These are phyloP conservation scores for Tenthredo scrophulariae DNA, from an alignment of 2,888 invertebrate genomes.

Conservation along the genomic window DNA sequence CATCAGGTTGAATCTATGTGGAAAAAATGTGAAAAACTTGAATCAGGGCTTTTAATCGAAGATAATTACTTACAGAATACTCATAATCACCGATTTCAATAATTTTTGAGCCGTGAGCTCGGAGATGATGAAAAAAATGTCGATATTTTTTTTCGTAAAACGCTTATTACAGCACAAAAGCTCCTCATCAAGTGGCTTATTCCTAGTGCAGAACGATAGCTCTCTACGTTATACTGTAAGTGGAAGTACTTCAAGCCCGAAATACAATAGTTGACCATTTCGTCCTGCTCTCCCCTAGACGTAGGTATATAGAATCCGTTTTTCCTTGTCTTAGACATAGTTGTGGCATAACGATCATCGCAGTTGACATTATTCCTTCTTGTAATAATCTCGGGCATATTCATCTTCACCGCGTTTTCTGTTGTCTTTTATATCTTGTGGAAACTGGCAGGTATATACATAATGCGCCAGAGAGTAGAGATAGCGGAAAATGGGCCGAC, in stretches of 20 bases:
- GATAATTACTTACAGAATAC: background rate
- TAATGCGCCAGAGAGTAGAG: background rate
- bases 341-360: background rate
- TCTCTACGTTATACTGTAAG: background rate
- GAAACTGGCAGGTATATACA: background rate
- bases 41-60: background rate
- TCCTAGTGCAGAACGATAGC: constrained; percentile 4
- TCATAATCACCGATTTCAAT: background rate
- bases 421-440: constrained; percentile 2
- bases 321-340: background rate
- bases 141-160: background rate
- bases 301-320: background rate
- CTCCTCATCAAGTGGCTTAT: background rate
- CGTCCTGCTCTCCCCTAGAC: background rate
- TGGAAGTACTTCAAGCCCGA: background rate
- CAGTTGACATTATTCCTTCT: background rate
- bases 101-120: background rate
- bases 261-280: constrained; percentile 3
- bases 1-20: background rate
- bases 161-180: background rate
- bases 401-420: background rate
- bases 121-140: background rate
- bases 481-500: constrained; percentile 13
- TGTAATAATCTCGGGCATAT: background rate
- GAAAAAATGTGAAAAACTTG: background rate